These are phyloP conservation scores for Datnioides undecimradiatus DNA, from an alignment of 2,113 vertebrate species.

Conservation along the genomic window DNA sequence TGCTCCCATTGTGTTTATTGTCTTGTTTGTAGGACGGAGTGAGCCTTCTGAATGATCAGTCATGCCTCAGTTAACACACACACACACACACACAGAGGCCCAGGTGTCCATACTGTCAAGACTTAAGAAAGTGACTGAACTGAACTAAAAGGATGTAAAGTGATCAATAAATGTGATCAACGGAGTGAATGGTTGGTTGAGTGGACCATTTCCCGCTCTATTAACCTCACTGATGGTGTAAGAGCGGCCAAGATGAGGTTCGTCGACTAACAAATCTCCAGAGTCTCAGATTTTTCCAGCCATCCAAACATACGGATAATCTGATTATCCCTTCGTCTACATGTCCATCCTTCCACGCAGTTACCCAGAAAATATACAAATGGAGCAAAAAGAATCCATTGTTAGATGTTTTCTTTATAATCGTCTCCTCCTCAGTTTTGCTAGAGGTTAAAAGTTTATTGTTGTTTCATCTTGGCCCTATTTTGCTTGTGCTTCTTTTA, in stretches of 20 bases:
- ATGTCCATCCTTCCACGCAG: background rate
- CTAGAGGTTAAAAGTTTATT: background rate
- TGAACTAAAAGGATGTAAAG: slow-evolving; percentile 25
- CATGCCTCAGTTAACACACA: background rate
- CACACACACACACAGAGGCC: too few species aligned
- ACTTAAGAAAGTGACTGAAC: slow-evolving; percentile 14
- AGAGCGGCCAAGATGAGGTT: slow-evolving; percentile 20
- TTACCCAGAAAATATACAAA: background rate
- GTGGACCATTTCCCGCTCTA: slow-evolving; percentile 63
- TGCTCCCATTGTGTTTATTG: background rate
- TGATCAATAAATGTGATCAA: slow-evolving; percentile 70
- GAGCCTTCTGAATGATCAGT: background rate
- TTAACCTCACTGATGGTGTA: slow-evolving; percentile 59
- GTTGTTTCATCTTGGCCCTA: background rate
- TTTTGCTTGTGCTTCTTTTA: background rate
- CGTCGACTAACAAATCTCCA: slow-evolving; percentile 48
- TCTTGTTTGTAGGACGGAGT: background rate
- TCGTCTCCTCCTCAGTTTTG: background rate
- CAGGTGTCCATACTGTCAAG: slow-evolving; percentile 12
- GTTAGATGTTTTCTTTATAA: background rate
- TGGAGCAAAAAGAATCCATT: background rate
- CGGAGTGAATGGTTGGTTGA: slow-evolving; percentile 46
- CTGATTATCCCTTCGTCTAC: slow-evolving; percentile 2
- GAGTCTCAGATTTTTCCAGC: slow-evolving; percentile 5
- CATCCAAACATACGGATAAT: background rate